Evolutionary conservation across 2,113 vertebrate species (phyloP).

Genomic region (Cinclus mexicanus): DNA sequence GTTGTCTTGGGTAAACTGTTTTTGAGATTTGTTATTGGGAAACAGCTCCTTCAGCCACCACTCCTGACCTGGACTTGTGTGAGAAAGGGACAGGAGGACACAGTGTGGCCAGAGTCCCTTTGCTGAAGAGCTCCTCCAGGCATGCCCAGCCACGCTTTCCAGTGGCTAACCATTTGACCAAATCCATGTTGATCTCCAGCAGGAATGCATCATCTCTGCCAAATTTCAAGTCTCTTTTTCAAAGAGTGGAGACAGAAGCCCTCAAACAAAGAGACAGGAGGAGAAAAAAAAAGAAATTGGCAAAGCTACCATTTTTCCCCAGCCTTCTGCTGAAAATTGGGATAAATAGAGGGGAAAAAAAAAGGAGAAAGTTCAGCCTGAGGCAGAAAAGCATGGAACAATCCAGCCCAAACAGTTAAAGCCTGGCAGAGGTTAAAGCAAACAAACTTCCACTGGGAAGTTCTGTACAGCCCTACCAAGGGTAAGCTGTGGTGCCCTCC

Average conservation of each 20-base stretch:
- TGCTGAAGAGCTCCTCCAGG: background rate
- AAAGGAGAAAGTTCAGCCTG: background rate
- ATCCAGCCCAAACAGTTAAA: slow-evolving; percentile 5
- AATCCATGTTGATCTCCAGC: background rate
- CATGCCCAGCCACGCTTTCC: background rate
- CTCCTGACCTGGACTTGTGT: background rate
- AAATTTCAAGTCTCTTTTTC: slow-evolving; percentile 33
- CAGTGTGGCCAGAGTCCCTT: background rate
- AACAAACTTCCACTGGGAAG: background rate
- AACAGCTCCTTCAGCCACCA: background rate
- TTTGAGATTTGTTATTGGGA: background rate
- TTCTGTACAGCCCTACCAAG: background rate
- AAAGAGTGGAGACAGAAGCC: slow-evolving; percentile 6
- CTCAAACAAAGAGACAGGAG: background rate
- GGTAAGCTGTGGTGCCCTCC: background rate
- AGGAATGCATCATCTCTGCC: slow-evolving; percentile 30
- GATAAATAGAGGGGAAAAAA: background rate
- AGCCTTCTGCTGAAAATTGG: background rate
- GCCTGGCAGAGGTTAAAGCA: slow-evolving; percentile 18
- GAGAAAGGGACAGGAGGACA: background rate
- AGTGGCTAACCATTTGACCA: background rate
- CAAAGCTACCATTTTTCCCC: background rate
- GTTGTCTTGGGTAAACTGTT: background rate
- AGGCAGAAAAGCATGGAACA: background rate
- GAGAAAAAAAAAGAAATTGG: background rate